Base-by-base conservation (phyloP, 2,888 invertebrate species). In the Leptinotarsa haldemani region DNA sequence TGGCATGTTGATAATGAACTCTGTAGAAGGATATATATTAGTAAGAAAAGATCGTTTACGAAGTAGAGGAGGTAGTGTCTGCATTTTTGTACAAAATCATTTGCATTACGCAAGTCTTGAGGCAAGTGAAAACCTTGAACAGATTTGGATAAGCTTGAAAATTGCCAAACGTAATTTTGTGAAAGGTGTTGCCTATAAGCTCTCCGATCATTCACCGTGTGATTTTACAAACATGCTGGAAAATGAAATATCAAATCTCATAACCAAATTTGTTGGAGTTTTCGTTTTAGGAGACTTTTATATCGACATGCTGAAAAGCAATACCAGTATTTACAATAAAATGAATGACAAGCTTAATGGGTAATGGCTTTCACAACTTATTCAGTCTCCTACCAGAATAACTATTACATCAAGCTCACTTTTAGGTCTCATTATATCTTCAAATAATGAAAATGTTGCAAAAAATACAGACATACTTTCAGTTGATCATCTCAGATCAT, bases 241-340 rank as follows among this genome's bases (percentile, higher is more conserved):
- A 40, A 64, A 64, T 64, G 2, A 64, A 40, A 64, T 15, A 64
- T 64, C 40, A 25, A 9, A 7, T n/a, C n/a, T 40, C 5, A 15
- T 64, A 12, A 2, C 64, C 16, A 15, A 15, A 15, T 64, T 3
- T 40, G 64, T 46, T 40, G 64, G 20, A 22, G 20, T 18, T 9
- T 65, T 22, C 2, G 20, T 65, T 46, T n/a, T 65, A 48, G 65
- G 65, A 9, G 65, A 65, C 13, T 48, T 48, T 20, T 50, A 47
- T 18, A 48, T 65, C 12, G 50, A 65, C 15, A 47, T 46, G 65
- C 15, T 65, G 18, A 65, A 65, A 65, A 65, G 16, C 15, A 18
- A 40, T 13, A 18, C 22, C 18, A 20, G 5, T 47, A 48, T 48
- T 65, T 20, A 47, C 15, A 20, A 48, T 18, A 65, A 20, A 18